Evolutionary conservation across 2,113 vertebrate species (phyloP).

Genomic region (Solea solea): DNA sequence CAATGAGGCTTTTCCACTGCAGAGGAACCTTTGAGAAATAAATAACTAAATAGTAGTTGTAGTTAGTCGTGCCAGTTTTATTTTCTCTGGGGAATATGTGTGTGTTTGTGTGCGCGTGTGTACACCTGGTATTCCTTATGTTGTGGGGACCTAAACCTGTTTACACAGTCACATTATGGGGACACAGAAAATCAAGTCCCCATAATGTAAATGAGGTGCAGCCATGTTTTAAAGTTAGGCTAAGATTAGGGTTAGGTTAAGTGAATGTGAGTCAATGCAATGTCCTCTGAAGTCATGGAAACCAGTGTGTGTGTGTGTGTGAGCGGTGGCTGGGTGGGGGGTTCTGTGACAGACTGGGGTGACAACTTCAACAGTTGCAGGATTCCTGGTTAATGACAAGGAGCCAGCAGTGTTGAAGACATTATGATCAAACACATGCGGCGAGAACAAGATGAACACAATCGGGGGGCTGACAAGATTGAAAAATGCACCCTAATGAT

Average conservation of each 20-base stretch:
- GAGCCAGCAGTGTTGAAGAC: slow-evolving; percentile 49
- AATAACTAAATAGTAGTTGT: slow-evolving; percentile 42
- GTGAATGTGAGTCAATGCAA: no score
- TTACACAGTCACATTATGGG: no score
- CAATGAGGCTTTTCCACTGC: slow-evolving; percentile 36
- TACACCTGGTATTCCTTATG: neutral
- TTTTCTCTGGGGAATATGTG: slow-evolving; percentile 27
- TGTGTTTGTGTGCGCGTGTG: slow-evolving; percentile 2
- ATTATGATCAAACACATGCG: slow-evolving; percentile 57
- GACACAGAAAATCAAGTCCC: no score
- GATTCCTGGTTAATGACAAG: slow-evolving; percentile 57
- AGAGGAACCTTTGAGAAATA: slow-evolving; percentile 8
- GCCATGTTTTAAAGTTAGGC: no score
- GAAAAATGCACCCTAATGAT: slow-evolving; percentile 7
- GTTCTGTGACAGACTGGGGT: neutral
- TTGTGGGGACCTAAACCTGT: no score
- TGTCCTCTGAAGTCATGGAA: no score
- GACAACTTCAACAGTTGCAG: slow-evolving; percentile 15
- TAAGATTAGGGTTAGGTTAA: no score
- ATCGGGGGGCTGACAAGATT: slow-evolving; percentile 9
- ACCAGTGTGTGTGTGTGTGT: neutral
- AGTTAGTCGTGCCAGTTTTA: slow-evolving; percentile 28
- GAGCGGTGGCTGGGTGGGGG: no score
- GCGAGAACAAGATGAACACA: slow-evolving; percentile 52
- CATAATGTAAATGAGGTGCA: no score